Base-by-base conservation (phyloP, 2,113 vertebrate genomes). In the Todiramphus saurophagus region DNA sequence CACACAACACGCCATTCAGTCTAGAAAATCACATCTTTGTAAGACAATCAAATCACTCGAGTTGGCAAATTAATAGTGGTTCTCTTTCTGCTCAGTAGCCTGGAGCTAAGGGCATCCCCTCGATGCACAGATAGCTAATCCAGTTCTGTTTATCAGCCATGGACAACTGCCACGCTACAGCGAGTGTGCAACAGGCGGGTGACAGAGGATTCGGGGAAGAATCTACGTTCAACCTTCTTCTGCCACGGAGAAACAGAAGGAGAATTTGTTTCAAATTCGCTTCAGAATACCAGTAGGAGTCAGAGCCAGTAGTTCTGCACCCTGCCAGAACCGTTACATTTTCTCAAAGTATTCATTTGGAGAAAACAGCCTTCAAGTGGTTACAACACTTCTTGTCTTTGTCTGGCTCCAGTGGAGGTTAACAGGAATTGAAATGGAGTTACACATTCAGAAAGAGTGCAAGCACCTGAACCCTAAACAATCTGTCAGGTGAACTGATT, bases 211-310 rank as follows among this genome's bases (percentile, higher is more conserved):
- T 74, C 81, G 41, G 43, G 72, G 67, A 81, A 88, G 44, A 60
- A 79, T 16, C 94, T 62, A 9, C 72, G 87, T 75, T 50, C 59
- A 89, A 78, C 66, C 60, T 73, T 44, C 35, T 69, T 74, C 53
- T 43, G 28, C 48, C 78, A 33, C 85, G 16, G 31, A 66, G 67
- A 89, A 80, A 55, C 35, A 51, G 80, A 27, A 81, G 55, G 31
- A 89, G 39, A 43, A 79, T 35, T 89, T 78, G 72, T 75, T 92
- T 83, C 76, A 59, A 55, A 35, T 35, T 89, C 62, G 21, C 62
- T 92, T 74, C 56, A 87, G 72, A 77, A 82, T 31, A 63, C 41
- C 77, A 82, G 33, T 0, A 23, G 44, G 44, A 59, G 92, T 18
- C 31, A 39, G 76, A 86, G 92, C 62, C 92, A 92, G 77, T 55